Conservation (phyloP, 2,888 invertebrate genomes). For the Lasioglossum villosulum region DNA sequence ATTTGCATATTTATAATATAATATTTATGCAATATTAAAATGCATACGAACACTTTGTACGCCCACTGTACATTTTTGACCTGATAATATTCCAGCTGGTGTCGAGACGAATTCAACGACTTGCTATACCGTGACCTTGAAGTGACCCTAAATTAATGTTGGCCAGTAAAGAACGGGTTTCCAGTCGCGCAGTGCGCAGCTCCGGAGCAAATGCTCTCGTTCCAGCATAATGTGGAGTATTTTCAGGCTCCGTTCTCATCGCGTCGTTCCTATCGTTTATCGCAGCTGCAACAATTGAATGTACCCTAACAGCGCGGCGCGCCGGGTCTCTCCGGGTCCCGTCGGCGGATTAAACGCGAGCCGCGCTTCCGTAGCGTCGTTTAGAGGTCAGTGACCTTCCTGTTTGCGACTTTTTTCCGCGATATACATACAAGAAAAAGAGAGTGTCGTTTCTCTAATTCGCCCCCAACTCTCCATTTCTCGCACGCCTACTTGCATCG, state of each 20-base stretch:
- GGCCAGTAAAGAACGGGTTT: no score
- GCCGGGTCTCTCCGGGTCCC: not conserved
- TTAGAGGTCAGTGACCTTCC: conserved; percentile 39
- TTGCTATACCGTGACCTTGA: no score
- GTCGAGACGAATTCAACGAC: no score
- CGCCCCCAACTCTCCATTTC: conserved; percentile 53
- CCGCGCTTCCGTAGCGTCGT: not conserved
- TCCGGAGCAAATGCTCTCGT: not conserved
- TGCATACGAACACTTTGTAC: no score
- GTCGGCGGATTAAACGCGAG: conserved; percentile 13
- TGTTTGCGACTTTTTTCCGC: conserved; percentile 49
- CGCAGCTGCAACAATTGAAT: not conserved
- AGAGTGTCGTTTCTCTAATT: conserved; percentile 62
- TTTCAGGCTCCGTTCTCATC: not conserved
- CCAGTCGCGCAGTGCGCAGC: no score
- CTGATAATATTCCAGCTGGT: no score
- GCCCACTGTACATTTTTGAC: no score
- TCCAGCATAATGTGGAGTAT: not conserved
- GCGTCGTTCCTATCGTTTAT: not conserved
- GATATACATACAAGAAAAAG: conserved; percentile 52
- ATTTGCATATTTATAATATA: no score
- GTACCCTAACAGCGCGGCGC: not conserved
- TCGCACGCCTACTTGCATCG: conserved; percentile 57
- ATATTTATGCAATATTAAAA: no score
- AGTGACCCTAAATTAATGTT: no score